Evolutionary conservation across 92 coral and sea anemone species (phyloP).

Genomic region (Porites divaricata): DNA sequence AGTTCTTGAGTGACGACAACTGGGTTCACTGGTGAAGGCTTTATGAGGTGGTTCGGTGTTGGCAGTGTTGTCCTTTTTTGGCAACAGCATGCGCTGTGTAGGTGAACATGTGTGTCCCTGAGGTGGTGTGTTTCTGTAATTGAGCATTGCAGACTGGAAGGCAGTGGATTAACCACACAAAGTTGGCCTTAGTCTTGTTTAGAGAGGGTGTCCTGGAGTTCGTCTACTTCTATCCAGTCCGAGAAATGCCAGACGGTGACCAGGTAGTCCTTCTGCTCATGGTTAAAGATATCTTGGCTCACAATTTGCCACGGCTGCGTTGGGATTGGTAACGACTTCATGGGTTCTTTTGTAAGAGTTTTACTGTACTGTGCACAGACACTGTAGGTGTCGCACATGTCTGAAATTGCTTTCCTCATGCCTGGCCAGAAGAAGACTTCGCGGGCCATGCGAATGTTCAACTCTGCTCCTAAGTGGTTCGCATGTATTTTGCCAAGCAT

Average conservation of each 20-base stretch:
- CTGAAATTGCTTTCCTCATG: conserved; percentile 47
- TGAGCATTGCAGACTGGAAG: conserved; percentile 52
- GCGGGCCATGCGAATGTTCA: conserved; percentile 53
- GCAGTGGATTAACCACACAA: conserved; percentile 46
- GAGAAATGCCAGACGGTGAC: too few species aligned
- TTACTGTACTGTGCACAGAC: conserved; percentile 25
- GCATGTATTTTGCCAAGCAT: conserved; percentile 54
- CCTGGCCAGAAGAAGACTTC: conserved; percentile 58
- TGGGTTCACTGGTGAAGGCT: conserved; percentile 27
- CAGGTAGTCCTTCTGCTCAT: too few species aligned
- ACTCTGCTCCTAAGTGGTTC: conserved; percentile 38
- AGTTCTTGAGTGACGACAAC: conserved; percentile 24
- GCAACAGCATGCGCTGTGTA: conserved; percentile 54
- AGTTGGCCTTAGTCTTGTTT: conserved; percentile 39
- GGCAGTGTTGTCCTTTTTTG: conserved; percentile 55
- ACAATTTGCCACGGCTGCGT: too few species aligned
- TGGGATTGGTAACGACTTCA: too few species aligned
- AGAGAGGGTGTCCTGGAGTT: conserved; percentile 54
- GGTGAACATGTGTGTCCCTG: conserved; percentile 56
- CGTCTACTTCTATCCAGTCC: conserved; percentile 23
- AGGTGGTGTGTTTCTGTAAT: conserved; percentile 56
- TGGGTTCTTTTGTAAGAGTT: neutral
- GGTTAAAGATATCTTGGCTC: too few species aligned
- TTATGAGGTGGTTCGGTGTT: conserved; percentile 28
- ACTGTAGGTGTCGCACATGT: conserved; percentile 43